These are phyloP conservation scores for Parus major DNA, from an alignment of 2,113 vertebrate genomes.

Conservation along the genomic window DNA sequence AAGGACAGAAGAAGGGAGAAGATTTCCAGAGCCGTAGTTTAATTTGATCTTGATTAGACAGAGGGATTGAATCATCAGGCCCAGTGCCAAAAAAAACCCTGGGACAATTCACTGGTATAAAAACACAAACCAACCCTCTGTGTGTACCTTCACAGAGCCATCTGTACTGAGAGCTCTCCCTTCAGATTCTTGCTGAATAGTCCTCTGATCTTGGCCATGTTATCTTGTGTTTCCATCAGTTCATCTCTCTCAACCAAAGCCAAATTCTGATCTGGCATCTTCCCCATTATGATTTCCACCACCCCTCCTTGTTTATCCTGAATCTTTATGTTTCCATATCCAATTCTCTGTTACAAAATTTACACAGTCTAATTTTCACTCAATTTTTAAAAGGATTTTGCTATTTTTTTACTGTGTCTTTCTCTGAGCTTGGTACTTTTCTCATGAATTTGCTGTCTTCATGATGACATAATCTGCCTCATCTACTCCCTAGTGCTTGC, in stretches of 20 bases:
- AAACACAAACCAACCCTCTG: background rate
- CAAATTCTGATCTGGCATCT: background rate
- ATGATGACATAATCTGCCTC: background rate
- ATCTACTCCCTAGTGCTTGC: background rate
- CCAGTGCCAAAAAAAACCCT: background rate
- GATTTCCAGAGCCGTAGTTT: background rate
- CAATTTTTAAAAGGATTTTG: background rate
- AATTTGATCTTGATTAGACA: background rate
- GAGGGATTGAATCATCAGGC: background rate
- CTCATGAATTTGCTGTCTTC: background rate
- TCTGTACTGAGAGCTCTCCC: background rate
- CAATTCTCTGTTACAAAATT: background rate
- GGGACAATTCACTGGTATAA: background rate
- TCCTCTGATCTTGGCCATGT: background rate
- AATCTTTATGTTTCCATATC: background rate
- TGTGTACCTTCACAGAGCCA: background rate
- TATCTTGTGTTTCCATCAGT: background rate
- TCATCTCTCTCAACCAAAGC: background rate
- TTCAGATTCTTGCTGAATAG: background rate
- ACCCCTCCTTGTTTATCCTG: accelerated
- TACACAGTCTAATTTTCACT: background rate
- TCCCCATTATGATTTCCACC: background rate
- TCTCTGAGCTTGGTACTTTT: background rate
- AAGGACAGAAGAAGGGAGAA: background rate
- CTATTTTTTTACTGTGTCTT: background rate